Evolutionary conservation across 2,113 vertebrate genomes (phyloP).

Genomic region (Dunckerocampus dactyliophorus): DNA sequence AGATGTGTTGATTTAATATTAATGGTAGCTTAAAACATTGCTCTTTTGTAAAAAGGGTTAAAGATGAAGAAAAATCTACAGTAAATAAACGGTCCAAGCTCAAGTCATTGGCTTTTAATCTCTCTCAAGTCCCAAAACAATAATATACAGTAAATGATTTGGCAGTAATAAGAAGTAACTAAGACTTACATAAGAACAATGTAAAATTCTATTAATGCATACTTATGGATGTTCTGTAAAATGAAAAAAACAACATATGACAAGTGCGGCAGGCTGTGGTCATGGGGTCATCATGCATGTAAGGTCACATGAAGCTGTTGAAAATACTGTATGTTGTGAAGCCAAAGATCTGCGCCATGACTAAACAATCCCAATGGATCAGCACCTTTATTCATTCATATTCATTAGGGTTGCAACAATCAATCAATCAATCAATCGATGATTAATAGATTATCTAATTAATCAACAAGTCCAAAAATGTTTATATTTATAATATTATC

Average conservation of each 20-base stretch:
- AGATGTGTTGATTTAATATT: conserved; percentile 31
- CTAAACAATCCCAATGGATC: background rate
- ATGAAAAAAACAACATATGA: background rate
- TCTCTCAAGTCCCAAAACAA: conserved; percentile 1
- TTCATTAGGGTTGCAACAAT: too few relatives aligned
- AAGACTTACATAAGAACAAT: background rate
- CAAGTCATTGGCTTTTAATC: background rate
- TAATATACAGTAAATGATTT: background rate
- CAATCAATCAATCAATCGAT: too few relatives aligned
- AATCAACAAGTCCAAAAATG: too few relatives aligned
- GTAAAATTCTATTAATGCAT: background rate
- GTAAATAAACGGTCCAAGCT: background rate
- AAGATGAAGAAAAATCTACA: background rate
- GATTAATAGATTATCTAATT: too few relatives aligned
- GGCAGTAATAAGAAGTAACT: background rate
- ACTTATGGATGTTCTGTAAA: background rate
- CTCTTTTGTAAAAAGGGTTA: background rate
- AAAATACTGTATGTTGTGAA: background rate
- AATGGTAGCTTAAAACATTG: conserved; percentile 21
- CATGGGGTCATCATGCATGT: background rate
- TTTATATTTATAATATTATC: too few relatives aligned
- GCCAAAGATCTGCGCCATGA: background rate
- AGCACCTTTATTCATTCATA: background rate
- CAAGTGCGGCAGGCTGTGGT: background rate
- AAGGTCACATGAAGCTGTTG: background rate